Conservation (phyloP, 2,888 invertebrate genomes). For the Gari tellinella region DNA sequence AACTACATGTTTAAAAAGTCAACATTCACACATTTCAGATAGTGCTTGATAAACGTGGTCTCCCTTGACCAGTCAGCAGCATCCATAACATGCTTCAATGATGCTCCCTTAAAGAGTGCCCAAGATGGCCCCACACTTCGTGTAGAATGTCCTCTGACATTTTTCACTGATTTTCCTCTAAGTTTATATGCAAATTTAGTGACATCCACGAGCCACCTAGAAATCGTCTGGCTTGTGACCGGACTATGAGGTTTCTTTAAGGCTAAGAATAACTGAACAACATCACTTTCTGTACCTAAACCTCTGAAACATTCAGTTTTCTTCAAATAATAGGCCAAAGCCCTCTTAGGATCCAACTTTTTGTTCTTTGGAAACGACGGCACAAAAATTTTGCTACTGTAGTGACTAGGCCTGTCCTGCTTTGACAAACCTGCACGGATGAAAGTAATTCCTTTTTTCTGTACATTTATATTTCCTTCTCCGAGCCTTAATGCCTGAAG, state of each 20-base stretch:
- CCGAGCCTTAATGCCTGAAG: too few species aligned
- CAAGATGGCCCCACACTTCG: constrained; percentile 24
- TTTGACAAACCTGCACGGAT: too few species aligned
- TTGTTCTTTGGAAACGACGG: constrained; percentile 17
- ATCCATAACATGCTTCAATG: constrained; percentile 3
- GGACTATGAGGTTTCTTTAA: constrained; percentile 25
- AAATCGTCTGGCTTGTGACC: constrained; percentile 26
- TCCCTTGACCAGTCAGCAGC: too few species aligned
- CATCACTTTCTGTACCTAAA: not conserved
- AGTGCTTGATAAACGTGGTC: too few species aligned
- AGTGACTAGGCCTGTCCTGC: too few species aligned
- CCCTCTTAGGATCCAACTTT: too few species aligned
- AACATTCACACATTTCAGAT: too few species aligned
- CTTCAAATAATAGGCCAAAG: constrained; percentile 25
- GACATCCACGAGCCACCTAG: constrained; percentile 13
- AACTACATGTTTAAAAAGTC: too few species aligned
- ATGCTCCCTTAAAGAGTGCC: constrained; percentile 5
- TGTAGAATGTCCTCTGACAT: constrained; percentile 23
- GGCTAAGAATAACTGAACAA: constrained; percentile 16
- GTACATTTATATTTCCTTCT: constrained; percentile 6
- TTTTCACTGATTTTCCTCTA: not conserved
- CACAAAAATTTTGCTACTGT: constrained; percentile 7
- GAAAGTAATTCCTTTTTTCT: constrained; percentile 6
- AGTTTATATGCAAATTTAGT: constrained; percentile 8
- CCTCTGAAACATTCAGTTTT: constrained; percentile 10